phyloP scores from a whole-genome alignment of 2,888 invertebrate species.

The Auanema freiburgensis region DNA sequence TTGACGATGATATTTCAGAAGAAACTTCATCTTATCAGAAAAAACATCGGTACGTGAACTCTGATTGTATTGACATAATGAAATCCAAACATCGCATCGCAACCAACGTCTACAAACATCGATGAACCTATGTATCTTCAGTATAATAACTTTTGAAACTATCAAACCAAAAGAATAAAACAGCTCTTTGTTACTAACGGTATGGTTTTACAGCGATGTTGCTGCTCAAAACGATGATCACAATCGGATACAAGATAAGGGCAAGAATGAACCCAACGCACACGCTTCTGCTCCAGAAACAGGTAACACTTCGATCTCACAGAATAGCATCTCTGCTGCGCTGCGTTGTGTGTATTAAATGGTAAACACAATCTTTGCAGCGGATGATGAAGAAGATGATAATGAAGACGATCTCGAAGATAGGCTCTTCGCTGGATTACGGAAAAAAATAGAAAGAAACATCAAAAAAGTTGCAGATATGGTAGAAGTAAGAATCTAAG shows the following conservation, averaged over 20 bases:
- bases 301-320: not conserved
- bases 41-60: too few relatives aligned
- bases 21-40: constrained; percentile 1
- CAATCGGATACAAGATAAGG: not conserved
- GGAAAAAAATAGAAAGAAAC: constrained; percentile 32
- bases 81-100: constrained; percentile 22
- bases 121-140: too few relatives aligned
- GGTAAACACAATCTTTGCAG: constrained; percentile 1
- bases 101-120: not conserved
- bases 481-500: constrained; percentile 3
- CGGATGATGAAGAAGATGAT: constrained; percentile 38
- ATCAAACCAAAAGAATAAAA: constrained; percentile 8
- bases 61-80: constrained; percentile 14
- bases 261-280: not conserved
- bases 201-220: too few relatives aligned
- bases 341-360: not conserved
- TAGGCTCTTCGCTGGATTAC: constrained; percentile 38
- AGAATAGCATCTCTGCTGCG: too few relatives aligned
- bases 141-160: too few relatives aligned
- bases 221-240: too few relatives aligned
- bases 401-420: constrained; percentile 34
- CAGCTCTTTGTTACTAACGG: not conserved
- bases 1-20: constrained; percentile 21
- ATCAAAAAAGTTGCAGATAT: constrained; percentile 19
- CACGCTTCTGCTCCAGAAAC: not conserved